Evolutionary conservation across 2,888 invertebrate species (phyloP), one percentile per base, ranked within the genome.

Genomic region (Lepidocyrtinus sp.): DNA sequence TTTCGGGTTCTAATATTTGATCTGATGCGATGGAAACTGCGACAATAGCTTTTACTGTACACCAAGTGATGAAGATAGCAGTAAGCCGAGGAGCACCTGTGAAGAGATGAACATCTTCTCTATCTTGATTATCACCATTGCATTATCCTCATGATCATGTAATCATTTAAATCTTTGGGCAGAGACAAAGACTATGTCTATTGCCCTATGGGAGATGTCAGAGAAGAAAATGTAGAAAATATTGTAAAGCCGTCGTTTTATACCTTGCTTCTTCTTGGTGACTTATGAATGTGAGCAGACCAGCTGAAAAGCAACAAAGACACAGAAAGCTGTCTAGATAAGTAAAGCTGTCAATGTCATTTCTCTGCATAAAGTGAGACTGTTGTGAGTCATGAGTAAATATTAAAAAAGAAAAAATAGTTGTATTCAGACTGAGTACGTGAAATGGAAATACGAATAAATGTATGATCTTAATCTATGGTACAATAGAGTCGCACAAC

Each of bases 331-430:
- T 71, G 24, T 71, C 77, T 69, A 26, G 79, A 79, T 79, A 79
- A 72, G 73, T n/a, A n/a, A n/a, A n/a, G 50, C 69, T 69, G 73
- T 79, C 79, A 79, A 74, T 79, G 79, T 79, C 79, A 79, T 63
- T 65, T 70, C 59, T 74, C 50, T 21, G 25, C 36, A n/a, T n/a
- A n/a, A n/a, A n/a, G n/a, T n/a, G n/a, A n/a, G n/a, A n/a, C n/a
- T n/a, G n/a, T n/a, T n/a, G n/a, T n/a, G n/a, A n/a, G n/a, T n/a
- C n/a, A n/a, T n/a, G n/a, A n/a, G n/a, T n/a, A n/a, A n/a, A n/a
- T n/a, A n/a, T n/a, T n/a, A n/a, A n/a, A n/a, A n/a, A n/a, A n/a
- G n/a, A n/a, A n/a, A n/a, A n/a, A n/a, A n/a, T n/a, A n/a, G n/a
- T n/a, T n/a, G n/a, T n/a, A n/a, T n/a, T n/a, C n/a, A n/a, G n/a